Evolutionary conservation across 1,140 invertebrate species (phyloP).

Genomic region (Trachelipus rathkii): DNA sequence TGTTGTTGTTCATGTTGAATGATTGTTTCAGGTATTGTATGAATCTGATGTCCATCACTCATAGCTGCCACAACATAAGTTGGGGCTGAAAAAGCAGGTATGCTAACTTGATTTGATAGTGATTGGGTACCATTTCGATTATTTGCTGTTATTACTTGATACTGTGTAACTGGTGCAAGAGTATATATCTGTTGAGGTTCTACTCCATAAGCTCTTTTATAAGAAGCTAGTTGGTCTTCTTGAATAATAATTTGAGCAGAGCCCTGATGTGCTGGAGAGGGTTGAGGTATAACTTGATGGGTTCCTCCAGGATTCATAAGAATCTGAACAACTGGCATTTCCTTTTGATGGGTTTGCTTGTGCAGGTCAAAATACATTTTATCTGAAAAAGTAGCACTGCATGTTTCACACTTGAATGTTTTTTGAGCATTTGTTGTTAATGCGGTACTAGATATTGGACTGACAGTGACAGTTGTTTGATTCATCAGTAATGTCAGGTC

Average conservation of each 20-base stretch:
- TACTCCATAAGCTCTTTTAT: background rate
- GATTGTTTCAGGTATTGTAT: background rate
- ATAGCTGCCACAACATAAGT: background rate
- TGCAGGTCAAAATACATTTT: background rate
- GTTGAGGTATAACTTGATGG: background rate
- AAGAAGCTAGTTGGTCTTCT: background rate
- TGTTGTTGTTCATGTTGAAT: background rate
- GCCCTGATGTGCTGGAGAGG: background rate
- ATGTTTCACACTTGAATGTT: background rate
- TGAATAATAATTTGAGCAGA: background rate
- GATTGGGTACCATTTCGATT: background rate
- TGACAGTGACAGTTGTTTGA: background rate
- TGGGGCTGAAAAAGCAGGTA: background rate
- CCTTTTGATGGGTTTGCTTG: background rate
- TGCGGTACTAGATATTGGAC: background rate
- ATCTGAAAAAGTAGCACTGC: background rate
- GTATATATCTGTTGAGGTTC: background rate
- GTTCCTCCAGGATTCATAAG: background rate
- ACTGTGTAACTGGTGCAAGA: background rate
- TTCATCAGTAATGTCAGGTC: constrained; percentile 1
- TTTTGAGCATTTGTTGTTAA: background rate
- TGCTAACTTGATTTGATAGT: background rate
- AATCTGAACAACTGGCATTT: background rate
- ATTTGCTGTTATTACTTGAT: background rate
- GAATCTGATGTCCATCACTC: background rate